Evolutionary conservation across 2,888 invertebrate genomes (phyloP).

Genomic region (Aethes cnicana): DNA sequence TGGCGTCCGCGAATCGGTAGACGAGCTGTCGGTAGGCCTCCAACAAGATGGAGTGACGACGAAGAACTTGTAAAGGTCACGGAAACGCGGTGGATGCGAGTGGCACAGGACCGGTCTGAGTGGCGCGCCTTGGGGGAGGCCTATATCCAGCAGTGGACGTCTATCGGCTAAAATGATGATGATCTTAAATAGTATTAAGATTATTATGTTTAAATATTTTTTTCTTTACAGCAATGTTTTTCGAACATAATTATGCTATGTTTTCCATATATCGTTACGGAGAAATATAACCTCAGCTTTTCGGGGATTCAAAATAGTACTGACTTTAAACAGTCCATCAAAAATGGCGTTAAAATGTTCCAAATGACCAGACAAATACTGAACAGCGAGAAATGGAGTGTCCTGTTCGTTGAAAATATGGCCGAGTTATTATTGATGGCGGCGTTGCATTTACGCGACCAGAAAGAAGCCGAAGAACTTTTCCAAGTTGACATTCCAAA

Average conservation of each 20-base stretch:
- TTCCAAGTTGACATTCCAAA: conserved; percentile 53
- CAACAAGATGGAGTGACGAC: too few relatives aligned
- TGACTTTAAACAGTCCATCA: conserved; percentile 40
- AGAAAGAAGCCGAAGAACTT: conserved; percentile 49
- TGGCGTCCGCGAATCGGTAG: too few relatives aligned
- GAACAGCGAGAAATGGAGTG: conserved; percentile 59
- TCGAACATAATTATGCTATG: conserved; percentile 61
- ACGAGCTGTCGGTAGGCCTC: too few relatives aligned
- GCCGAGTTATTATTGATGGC: conserved; percentile 58
- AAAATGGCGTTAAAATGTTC: conserved; percentile 56
- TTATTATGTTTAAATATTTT: too few relatives aligned
- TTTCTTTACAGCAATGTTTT: conserved; percentile 57
- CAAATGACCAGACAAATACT: conserved; percentile 56
- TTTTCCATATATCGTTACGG: conserved; percentile 64
- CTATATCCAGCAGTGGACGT: too few relatives aligned
- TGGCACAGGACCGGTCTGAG: too few relatives aligned
- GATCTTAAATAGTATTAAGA: too few relatives aligned
- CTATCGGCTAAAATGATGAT: too few relatives aligned
- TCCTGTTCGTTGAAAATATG: conserved; percentile 68
- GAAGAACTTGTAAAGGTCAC: too few relatives aligned
- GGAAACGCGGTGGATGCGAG: neutral
- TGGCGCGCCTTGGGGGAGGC: too few relatives aligned
- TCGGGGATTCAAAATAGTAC: conserved; percentile 38
- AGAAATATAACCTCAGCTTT: conserved; percentile 55
- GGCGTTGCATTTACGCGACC: conserved; percentile 61